Conservation (phyloP, 2,797 vertebrate species). For the Rhadinocentrus ornatus region DNA sequence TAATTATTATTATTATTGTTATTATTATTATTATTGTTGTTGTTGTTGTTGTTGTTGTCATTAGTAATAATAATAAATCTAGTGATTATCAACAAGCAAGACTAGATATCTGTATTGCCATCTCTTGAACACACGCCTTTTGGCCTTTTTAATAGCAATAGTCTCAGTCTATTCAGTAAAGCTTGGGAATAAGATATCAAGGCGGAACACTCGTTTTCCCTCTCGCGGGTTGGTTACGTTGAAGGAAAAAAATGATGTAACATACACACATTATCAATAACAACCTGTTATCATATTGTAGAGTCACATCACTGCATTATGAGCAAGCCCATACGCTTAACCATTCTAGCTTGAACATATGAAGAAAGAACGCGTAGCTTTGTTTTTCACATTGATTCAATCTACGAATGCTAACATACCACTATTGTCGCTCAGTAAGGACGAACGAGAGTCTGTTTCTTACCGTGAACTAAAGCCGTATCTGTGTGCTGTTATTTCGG, state of each 20-base stretch:
- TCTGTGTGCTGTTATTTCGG: background rate
- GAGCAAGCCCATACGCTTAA: background rate
- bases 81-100: background rate
- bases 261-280: background rate
- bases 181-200: background rate
- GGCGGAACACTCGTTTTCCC: background rate
- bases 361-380: background rate
- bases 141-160: background rate
- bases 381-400: background rate
- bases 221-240: background rate
- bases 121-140: background rate
- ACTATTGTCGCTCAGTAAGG: background rate
- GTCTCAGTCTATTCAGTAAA: background rate
- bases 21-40: no score
- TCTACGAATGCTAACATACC: background rate
- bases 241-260: background rate
- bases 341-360: background rate
- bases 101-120: background rate
- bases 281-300: background rate
- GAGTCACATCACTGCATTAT: background rate
- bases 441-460: background rate
- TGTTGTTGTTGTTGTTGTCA: no score
- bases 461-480: slow-evolving; percentile 24
- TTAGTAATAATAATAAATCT: no score
- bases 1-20: no score